Conservation (phyloP, 2,888 invertebrate species). For the Fragum sueziense region DNA sequence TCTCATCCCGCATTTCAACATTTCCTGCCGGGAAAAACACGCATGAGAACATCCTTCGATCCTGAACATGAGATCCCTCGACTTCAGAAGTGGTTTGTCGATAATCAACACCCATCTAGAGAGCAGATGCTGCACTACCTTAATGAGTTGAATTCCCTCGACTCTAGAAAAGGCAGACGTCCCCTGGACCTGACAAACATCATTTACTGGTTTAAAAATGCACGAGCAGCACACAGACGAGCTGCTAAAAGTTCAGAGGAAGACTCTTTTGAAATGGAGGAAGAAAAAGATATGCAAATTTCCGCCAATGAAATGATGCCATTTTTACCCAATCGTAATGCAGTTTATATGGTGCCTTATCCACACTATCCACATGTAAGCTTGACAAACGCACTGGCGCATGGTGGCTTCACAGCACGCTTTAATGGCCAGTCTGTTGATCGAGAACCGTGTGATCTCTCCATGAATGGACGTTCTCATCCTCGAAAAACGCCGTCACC, state of each 20-base stretch:
- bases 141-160: conserved; percentile 94
- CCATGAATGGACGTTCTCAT: conserved; percentile 58
- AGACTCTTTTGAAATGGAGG: conserved; percentile 74
- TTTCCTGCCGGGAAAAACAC: conserved; percentile 78
- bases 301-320: conserved; percentile 62
- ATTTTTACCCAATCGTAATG: conserved; percentile 80
- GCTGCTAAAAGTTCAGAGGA: conserved; percentile 83
- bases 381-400: conserved; percentile 47
- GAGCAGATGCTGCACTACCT: conserved; percentile 98
- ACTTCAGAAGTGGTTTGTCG: conserved; percentile 97
- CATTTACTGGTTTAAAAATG: conserved; percentile 95
- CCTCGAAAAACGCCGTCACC: conserved; percentile 27
- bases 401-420: conserved; percentile 36
- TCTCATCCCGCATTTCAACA: conserved; percentile 52
- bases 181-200: conserved; percentile 98
- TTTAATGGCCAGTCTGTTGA: conserved; percentile 44
- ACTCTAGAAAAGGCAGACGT: conserved; percentile 92
- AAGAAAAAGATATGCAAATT: conserved; percentile 57
- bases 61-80: conserved; percentile 98
- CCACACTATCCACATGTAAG: conserved; percentile 64
- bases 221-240: conserved; percentile 96
- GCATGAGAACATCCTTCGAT: conserved; percentile 98
- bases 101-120: conserved; percentile 98
- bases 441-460: conserved; percentile 67
- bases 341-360: conserved; percentile 79